phyloP scores from a whole-genome alignment of 2,888 invertebrate species.

The Leucophora obtusa region DNA sequence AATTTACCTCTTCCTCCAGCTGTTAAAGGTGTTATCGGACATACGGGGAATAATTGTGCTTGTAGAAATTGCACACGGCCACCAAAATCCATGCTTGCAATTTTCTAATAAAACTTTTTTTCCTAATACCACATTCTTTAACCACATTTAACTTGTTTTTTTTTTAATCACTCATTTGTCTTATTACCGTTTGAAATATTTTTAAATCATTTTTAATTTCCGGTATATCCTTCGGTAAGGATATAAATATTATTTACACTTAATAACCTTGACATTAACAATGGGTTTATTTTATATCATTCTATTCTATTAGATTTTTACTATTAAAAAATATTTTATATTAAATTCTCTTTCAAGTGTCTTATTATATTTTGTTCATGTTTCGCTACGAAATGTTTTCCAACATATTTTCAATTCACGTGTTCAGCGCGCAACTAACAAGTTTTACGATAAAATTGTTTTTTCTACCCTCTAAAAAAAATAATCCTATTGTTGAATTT shows the following conservation, averaged over 20 bases:
- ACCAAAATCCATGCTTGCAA: constrained; percentile 52
- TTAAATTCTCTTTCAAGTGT: background rate
- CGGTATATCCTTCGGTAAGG: constrained; percentile 26
- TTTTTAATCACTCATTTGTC: background rate
- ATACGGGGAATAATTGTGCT: constrained; percentile 78
- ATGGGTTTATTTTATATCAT: constrained; percentile 1
- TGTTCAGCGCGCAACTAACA: constrained; percentile 47
- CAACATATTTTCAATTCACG: constrained; percentile 42
- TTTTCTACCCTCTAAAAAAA: background rate
- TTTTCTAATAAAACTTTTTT: background rate
- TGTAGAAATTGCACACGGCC: constrained; percentile 78
- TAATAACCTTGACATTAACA: constrained; percentile 13
- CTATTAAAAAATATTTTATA: constrained; percentile 2
- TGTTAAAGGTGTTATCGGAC: constrained; percentile 72
- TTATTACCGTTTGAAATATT: constrained; percentile 15
- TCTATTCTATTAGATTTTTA: constrained; percentile 18
- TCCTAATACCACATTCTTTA: background rate
- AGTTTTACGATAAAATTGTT: constrained; percentile 39
- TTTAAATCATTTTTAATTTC: constrained; percentile 39
- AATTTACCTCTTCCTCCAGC: constrained; percentile 71
- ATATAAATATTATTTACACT: constrained; percentile 7
- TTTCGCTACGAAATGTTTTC: constrained; percentile 9
- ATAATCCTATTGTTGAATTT: constrained; percentile 27
- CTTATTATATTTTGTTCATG: background rate
- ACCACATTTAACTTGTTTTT: constrained; percentile 20